Conservation (phyloP, 2,797 vertebrate genomes). For the Varecia variegata region DNA sequence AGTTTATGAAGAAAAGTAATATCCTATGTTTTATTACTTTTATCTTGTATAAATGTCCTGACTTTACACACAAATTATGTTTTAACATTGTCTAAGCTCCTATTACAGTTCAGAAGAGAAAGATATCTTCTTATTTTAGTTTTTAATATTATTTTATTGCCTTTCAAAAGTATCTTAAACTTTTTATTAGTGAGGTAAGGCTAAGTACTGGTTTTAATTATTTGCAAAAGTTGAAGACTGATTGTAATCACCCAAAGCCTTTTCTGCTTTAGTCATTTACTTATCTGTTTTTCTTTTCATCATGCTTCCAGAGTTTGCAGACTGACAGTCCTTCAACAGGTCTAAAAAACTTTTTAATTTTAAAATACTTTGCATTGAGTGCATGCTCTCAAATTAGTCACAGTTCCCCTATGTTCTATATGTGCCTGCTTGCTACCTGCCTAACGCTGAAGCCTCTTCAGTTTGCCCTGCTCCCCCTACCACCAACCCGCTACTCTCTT, state of each 20-base stretch:
- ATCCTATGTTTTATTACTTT: constrained; percentile 15
- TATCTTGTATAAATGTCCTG: background rate
- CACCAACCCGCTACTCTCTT: background rate
- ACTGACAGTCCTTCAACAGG: background rate
- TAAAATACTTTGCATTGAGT: background rate
- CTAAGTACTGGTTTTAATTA: constrained; percentile 45
- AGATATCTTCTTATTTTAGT: constrained; percentile 10
- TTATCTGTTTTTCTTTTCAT: background rate
- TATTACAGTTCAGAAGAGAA: background rate
- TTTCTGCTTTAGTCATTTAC: background rate
- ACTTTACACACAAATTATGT: background rate
- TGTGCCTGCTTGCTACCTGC: background rate
- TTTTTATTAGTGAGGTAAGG: constrained; percentile 39
- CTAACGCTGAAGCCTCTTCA: background rate
- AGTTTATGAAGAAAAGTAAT: constrained; percentile 17
- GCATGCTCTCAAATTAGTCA: background rate
- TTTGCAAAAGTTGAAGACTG: background rate
- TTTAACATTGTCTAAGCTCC: background rate
- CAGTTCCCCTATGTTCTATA: background rate
- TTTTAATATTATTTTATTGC: constrained; percentile 33
- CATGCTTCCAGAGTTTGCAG: background rate
- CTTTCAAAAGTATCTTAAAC: constrained; percentile 45
- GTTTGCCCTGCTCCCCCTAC: background rate
- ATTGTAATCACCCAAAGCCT: background rate
- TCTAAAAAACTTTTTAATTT: background rate